phyloP scores from a whole-genome alignment of 2,888 invertebrate species.

The Caenorhabditis doughertyi region DNA sequence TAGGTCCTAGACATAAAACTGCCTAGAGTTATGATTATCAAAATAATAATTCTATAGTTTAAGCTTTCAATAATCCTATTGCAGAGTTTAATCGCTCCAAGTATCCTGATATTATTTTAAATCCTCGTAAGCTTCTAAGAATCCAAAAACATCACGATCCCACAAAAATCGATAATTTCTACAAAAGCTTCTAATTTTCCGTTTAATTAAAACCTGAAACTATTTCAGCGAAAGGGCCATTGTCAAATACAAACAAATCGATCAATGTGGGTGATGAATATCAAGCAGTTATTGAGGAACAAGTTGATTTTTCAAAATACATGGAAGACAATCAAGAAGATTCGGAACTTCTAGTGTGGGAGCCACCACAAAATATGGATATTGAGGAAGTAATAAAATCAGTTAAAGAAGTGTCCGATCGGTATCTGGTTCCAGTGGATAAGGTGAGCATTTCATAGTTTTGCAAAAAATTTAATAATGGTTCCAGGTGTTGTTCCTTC shows the following conservation, averaged over 20 bases:
- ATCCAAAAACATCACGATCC: too few relatives aligned
- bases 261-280: slow-evolving; percentile 40
- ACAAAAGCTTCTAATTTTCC: too few relatives aligned
- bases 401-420: not conserved
- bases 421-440: slow-evolving; percentile 28
- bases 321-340: not conserved
- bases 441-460: slow-evolving; percentile 2
- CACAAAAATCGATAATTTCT: too few relatives aligned
- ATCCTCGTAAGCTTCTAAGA: too few relatives aligned
- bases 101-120: too few relatives aligned
- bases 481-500: slow-evolving; percentile 21
- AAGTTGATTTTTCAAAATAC: not conserved
- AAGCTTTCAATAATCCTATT: too few relatives aligned
- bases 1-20: too few relatives aligned
- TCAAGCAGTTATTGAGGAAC: slow-evolving; percentile 28
- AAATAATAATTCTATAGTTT: too few relatives aligned
- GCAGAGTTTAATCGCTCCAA: too few relatives aligned
- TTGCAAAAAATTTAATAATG: not conserved
- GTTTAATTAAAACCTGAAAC: not conserved
- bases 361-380: not conserved
- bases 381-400: not conserved
- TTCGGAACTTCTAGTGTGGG: slow-evolving; percentile 15
- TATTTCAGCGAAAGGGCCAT: slow-evolving; percentile 23
- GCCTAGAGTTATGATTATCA: too few relatives aligned
- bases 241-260: slow-evolving; percentile 29